Evolutionary conservation across 2,113 vertebrate species (phyloP).

Genomic region (Charina bottae): DNA sequence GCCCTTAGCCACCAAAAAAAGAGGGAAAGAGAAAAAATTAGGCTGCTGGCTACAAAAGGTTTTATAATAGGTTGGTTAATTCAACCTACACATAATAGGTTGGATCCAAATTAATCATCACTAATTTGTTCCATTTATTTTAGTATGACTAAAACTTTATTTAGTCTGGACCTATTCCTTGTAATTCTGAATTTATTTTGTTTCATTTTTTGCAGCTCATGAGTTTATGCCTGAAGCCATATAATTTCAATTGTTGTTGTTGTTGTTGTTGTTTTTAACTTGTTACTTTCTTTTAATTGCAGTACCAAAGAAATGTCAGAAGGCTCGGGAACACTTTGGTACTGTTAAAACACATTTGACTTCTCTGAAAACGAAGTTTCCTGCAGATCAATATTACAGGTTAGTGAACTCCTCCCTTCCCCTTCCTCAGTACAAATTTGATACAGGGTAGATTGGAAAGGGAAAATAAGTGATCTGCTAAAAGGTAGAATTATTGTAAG

Average conservation of each 20-base stretch:
- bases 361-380: constrained; percentile 95
- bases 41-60: background rate
- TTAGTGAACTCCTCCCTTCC: constrained; percentile 59
- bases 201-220: background rate
- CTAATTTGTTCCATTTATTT: background rate
- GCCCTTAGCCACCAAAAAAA: background rate
- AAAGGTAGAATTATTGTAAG: background rate
- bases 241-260: background rate
- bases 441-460: background rate
- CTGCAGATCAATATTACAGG: constrained; percentile 95
- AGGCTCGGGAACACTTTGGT: constrained; percentile 89
- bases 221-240: background rate
- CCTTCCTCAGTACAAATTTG: background rate
- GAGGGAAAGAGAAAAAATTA: background rate
- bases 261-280: background rate
- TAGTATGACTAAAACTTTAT: background rate
- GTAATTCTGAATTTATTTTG: background rate
- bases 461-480: background rate
- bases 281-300: constrained; percentile 51
- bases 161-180: background rate
- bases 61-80: too few relatives aligned
- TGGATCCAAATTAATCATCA: background rate
- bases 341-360: constrained; percentile 86
- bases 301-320: constrained; percentile 93
- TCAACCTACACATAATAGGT: too few relatives aligned